Evolutionary conservation across 2,888 invertebrate species (phyloP).

Genomic region (Rhorus exstirpatorius): DNA sequence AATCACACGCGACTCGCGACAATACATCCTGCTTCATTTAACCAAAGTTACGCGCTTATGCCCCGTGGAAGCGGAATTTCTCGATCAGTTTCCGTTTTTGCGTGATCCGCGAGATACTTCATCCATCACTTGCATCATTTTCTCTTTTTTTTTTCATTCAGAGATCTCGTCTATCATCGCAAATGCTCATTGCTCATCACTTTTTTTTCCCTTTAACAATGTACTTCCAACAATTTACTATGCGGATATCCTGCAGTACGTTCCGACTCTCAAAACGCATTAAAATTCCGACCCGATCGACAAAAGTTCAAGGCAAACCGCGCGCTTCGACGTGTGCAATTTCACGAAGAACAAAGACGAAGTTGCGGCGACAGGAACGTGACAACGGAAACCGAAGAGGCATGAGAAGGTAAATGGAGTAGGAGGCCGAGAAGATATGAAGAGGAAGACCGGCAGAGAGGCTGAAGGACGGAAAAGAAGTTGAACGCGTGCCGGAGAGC

Average conservation of each 20-base stretch:
- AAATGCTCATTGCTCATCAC: conserved; percentile 7
- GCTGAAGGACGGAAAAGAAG: not conserved
- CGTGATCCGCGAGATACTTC: conserved; percentile 2
- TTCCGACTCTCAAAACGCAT: no score
- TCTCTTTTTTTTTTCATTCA: not conserved
- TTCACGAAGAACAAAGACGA: conserved; percentile 1
- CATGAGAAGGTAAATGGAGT: conserved; percentile 8
- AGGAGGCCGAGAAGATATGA: not conserved
- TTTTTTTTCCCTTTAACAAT: no score
- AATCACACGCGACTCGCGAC: conserved; percentile 77
- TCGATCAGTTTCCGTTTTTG: not conserved
- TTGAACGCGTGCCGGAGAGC: not conserved
- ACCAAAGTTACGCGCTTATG: conserved; percentile 56
- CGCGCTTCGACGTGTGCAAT: not conserved
- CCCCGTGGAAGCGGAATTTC: conserved; percentile 22
- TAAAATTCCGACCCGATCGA: not conserved
- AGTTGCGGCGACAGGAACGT: conserved; percentile 5
- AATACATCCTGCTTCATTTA: conserved; percentile 71
- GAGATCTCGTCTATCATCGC: not conserved
- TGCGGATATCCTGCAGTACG: no score
- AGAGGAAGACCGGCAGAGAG: not conserved
- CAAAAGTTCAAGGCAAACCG: no score
- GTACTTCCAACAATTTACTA: no score
- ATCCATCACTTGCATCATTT: not conserved
- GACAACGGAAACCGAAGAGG: conserved; percentile 12